Evolutionary conservation across 2,113 vertebrate species (phyloP).

Genomic region (Tringa solitaria): DNA sequence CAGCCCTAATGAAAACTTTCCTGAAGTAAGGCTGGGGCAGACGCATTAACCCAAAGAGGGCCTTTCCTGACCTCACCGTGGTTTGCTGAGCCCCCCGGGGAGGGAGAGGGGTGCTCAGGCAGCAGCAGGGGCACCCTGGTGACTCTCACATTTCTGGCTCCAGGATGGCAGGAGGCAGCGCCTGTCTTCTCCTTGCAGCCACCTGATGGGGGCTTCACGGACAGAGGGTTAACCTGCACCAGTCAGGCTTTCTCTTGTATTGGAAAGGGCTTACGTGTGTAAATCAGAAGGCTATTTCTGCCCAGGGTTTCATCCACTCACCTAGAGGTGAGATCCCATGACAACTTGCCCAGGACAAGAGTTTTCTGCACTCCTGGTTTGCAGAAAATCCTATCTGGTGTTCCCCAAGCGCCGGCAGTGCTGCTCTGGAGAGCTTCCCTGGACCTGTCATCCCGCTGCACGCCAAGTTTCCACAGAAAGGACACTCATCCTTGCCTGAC

Average conservation of each 20-base stretch:
- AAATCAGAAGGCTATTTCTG: background rate
- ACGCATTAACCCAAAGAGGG: background rate
- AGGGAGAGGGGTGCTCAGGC: background rate
- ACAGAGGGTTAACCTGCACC: background rate
- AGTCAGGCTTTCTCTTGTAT: background rate
- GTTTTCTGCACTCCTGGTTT: background rate
- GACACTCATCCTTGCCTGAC: background rate
- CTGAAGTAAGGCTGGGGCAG: background rate
- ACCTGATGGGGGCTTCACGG: background rate
- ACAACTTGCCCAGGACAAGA: background rate
- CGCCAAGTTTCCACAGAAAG: conserved; percentile 1
- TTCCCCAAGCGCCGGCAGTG: background rate
- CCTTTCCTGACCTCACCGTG: background rate
- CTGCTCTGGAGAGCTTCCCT: background rate
- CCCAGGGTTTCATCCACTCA: background rate
- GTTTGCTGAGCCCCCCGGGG: background rate
- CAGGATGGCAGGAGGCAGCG: background rate
- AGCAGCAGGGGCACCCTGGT: background rate
- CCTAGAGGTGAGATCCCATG: background rate
- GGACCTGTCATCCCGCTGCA: background rate
- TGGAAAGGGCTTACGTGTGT: background rate
- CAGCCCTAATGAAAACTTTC: conserved; percentile 63
- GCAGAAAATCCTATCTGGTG: background rate
- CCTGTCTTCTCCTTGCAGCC: background rate
- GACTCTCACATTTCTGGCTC: background rate